These are phyloP conservation scores for Falco naumanni DNA, from an alignment of 2,797 vertebrate species.

Conservation along the genomic window DNA sequence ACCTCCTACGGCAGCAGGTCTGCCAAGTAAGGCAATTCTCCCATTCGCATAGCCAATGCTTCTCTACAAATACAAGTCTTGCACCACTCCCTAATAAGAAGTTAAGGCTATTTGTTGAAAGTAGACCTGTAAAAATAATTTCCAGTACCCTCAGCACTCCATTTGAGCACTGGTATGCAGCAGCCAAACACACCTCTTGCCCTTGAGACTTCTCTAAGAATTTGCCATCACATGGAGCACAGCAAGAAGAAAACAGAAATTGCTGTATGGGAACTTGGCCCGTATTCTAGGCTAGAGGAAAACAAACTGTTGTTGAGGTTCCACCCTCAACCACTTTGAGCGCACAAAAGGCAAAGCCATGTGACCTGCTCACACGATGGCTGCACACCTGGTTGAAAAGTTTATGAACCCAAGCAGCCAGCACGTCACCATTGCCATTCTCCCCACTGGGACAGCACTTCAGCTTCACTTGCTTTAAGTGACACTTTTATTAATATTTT, in stretches of 20 bases:
- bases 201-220: not conserved
- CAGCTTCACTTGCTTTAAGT: not conserved
- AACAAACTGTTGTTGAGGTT: not conserved
- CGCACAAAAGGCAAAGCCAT: not conserved
- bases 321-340: not conserved
- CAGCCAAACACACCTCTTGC: not conserved
- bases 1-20: not conserved
- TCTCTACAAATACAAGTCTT: not conserved
- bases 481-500: not conserved
- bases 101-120: not conserved
- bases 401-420: not conserved
- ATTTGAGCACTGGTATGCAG: not conserved
- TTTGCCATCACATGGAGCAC: not conserved
- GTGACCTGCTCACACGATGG: not conserved
- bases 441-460: not conserved
- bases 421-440: not conserved
- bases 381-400: not conserved
- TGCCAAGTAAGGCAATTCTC: not conserved
- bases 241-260: not conserved
- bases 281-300: not conserved
- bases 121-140: not conserved
- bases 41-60: rapidly evolving
- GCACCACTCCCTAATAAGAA: not conserved
- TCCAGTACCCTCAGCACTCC: not conserved
- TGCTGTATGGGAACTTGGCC: not conserved